Evolutionary conservation across 1,140 invertebrate genomes (phyloP).

Genomic region (Brachionus asplanchnoidis): DNA sequence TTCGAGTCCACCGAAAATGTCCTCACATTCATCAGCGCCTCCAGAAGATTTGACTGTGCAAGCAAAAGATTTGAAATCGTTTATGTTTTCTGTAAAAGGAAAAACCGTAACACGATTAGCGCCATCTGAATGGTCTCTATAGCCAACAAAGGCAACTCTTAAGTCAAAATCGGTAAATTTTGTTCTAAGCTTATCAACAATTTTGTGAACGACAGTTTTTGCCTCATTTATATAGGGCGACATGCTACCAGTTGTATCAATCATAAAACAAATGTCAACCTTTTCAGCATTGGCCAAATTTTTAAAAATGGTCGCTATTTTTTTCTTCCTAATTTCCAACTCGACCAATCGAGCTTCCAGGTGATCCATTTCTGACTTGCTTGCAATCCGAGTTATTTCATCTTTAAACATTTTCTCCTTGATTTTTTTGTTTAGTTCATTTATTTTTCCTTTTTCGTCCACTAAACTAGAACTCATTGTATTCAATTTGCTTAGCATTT

Average conservation of each 20-base stretch:
- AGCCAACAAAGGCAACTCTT: neutral
- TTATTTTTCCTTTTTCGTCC: neutral
- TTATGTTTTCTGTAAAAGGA: slow-evolving; percentile 6
- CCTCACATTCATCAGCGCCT: slow-evolving; percentile 27
- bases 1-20: slow-evolving; percentile 11
- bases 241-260: slow-evolving; percentile 31
- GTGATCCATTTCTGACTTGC: neutral
- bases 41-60: neutral
- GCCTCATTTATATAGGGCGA: neutral
- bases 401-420: neutral
- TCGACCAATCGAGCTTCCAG: neutral
- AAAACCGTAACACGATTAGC: neutral
- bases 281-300: neutral
- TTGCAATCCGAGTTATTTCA: neutral
- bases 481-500: neutral
- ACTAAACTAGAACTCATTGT: neutral
- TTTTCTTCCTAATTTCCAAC: neutral
- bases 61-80: neutral
- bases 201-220: neutral
- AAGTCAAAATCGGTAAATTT: neutral
- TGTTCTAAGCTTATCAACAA: neutral
- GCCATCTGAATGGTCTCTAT: neutral
- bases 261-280: slow-evolving; percentile 24
- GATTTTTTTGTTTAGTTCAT: neutral
- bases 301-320: neutral